Evolutionary conservation across 2,113 vertebrate species (phyloP), one percentile per base, ranked within the genome.

Genomic region (Alexandromys fortis): DNA sequence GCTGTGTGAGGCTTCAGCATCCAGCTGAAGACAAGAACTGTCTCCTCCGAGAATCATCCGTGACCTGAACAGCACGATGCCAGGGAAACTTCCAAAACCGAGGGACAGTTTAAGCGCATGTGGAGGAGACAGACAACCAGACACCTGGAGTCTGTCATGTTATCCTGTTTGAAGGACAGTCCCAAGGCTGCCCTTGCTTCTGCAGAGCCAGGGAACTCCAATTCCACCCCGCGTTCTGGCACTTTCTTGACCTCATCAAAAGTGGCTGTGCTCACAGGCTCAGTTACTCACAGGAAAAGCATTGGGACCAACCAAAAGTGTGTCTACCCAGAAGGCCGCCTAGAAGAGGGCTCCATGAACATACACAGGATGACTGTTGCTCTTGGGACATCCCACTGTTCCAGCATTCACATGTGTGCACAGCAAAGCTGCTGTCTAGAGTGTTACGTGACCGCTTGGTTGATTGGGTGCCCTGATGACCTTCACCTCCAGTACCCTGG

Each of bases 321-420:
- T 52, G 24, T 42, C n/a, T 1, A 30, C 28, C 10, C 7, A 10
- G 33, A 8, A 24, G 28, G 28, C 47, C 13, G 33, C 45, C 8
- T 11, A 14, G 3, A 19, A 58, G 13, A 86, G 11, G 16, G 17
- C 16, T 86, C 79, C 22, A 24, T 19, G 21, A 5, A 17, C 21
- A 49, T 1, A 38, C 38, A 28, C 0, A 1, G 68, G 13, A 35
- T 33, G n/a, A 6, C 81, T 26, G 0, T 49, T 42, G 12, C 21
- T 17, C 33, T 72, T 28, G 63, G 75, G 21, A 65, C 1, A 5
- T 47, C 4, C 19, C 11, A 16, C 30, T 4, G 3, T 85, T 33
- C 58, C 3, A 19, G 13, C 16, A 45, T 33, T 10, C 16, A 12
- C 0, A 0, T 2, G 21, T 26, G 24, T 24, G 45, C 7, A 19